phyloP scores from a whole-genome alignment of 2,888 invertebrate genomes.

The Ophioninae sp. region DNA sequence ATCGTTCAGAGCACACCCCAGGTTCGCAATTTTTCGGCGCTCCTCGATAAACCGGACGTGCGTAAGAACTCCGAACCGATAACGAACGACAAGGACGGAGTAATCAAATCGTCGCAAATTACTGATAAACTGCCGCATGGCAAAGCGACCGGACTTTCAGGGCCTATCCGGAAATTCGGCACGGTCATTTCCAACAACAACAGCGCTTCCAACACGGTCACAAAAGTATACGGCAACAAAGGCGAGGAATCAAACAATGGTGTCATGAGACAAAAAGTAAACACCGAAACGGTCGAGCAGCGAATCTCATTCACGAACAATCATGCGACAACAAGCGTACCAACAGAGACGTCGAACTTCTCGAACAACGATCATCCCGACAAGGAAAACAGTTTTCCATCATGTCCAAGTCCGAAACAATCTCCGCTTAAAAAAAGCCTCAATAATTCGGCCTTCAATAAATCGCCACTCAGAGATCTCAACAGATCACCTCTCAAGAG shows the following conservation, averaged over 20 bases:
- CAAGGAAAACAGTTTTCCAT: constrained; percentile 63
- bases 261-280: not conserved
- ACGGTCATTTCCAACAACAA: constrained; percentile 70
- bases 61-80: not conserved
- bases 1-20: constrained; percentile 74
- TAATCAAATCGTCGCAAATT: not conserved
- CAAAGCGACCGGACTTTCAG: not conserved
- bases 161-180: constrained; percentile 70
- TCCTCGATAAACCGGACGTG: not conserved
- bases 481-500: constrained; percentile 39
- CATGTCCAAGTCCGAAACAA: constrained; percentile 58
- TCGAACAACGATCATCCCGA: constrained; percentile 39
- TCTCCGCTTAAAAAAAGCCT: constrained; percentile 49
- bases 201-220: constrained; percentile 29
- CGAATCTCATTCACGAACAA: not conserved
- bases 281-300: not conserved
- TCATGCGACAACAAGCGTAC: not conserved
- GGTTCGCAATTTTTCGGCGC: constrained; percentile 42
- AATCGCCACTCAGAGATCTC: constrained; percentile 22
- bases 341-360: not conserved
- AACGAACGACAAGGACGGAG: not conserved
- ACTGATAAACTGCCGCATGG: not conserved
- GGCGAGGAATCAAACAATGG: not conserved
- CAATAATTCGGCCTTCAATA: not conserved
- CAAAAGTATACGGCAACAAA: constrained; percentile 4